These are phyloP conservation scores for Steromphala cineraria DNA, from an alignment of 2,888 invertebrate genomes.

Conservation along the genomic window DNA sequence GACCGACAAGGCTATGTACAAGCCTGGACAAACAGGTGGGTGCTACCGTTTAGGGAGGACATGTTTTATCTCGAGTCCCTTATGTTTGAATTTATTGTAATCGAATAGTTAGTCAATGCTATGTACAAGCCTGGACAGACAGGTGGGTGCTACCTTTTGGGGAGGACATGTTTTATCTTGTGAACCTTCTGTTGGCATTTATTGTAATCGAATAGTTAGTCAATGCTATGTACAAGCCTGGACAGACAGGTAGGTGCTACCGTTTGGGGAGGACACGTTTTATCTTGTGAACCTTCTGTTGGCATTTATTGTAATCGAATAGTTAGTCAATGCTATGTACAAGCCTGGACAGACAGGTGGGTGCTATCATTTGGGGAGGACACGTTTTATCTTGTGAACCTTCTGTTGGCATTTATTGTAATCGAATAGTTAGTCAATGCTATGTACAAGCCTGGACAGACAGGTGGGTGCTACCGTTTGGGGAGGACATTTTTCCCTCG, in stretches of 20 bases:
- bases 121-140: slow-evolving; percentile 60
- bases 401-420: too few species aligned
- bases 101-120: slow-evolving; percentile 69
- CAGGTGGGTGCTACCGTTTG: neutral
- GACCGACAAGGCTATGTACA: slow-evolving; percentile 65
- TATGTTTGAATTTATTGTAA: slow-evolving; percentile 28
- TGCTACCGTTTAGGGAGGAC: neutral
- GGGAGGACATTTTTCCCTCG: too few species aligned
- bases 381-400: too few species aligned
- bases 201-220: too few species aligned
- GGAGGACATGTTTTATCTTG: too few species aligned
- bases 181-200: neutral
- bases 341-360: slow-evolving; percentile 65
- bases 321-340: slow-evolving; percentile 66
- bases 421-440: too few species aligned
- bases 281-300: too few species aligned
- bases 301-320: too few species aligned
- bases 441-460: too few species aligned
- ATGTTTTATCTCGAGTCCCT: slow-evolving; percentile 39
- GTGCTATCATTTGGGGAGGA: neutral
- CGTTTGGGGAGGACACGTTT: too few species aligned
- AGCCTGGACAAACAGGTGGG: slow-evolving; percentile 65
- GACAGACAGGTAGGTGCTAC: slow-evolving; percentile 11
- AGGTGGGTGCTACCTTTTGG: slow-evolving; percentile 44
- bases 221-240: slow-evolving; percentile 50